Base-by-base conservation (phyloP, 2,797 vertebrate genomes). In the Brachymystax lenok region DNA sequence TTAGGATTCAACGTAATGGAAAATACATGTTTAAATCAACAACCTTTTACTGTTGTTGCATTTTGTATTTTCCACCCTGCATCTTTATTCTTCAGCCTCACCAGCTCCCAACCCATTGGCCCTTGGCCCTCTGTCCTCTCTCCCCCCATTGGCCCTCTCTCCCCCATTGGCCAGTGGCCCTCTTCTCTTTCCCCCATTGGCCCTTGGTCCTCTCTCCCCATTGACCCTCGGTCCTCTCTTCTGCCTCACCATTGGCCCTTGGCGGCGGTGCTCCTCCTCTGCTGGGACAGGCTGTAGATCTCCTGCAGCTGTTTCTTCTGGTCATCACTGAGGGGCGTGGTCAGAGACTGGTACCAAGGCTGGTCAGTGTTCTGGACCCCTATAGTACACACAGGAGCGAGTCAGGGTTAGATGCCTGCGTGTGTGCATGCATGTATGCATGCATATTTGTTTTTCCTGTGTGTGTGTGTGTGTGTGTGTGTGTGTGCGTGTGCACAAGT, bases 251-350 rank as follows among this genome's bases (percentile, higher is more conserved):
- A 95, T 69, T 94, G 93, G 74, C 91, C 90, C 79, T 93, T 95
- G 71, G 85, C 69, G 6, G 89, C 95, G 17, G 94, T 91, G 50
- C 90, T 95, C 88, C 95, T 94, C 40, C 96, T 93, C 87, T 98
- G 97, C 89, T 99, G 97, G 0, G 97, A 94, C 85, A 97, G 84
- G 35, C 95, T 95, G 86, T 96, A 99, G 79, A 99, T 98, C 88
- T 99, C 97, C 92, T 99, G 98, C 75, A 99, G 92, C 59, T 97
- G 96, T 2, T 96, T 96, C 90, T 96, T 97, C 95, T 99, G 98
- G 77, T 99, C 97, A 0, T 97, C 96, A 0, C 96, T 98, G 80
- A 99, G 85, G 0, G 96, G 92, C 0, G 95, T 92, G 0, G 93
- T 96, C 82, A 99, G 90, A 7, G 88, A 90, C 33, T 98, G 97